Evolutionary conservation across 2,797 vertebrate genomes (phyloP), one percentile per base, ranked within the genome.

Genomic region (Dromococcyx pavoninus): DNA sequence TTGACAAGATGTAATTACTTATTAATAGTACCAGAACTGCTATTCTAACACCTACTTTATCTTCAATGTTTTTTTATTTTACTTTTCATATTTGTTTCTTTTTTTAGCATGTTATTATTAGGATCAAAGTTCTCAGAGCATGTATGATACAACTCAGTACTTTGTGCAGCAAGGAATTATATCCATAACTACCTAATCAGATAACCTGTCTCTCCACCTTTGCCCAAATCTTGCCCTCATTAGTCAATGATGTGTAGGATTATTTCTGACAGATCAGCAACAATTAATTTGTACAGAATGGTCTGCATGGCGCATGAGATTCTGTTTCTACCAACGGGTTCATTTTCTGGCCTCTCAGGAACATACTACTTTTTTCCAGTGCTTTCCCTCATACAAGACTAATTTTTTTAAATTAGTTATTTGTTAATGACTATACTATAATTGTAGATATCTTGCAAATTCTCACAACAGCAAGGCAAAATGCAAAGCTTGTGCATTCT

Each of bases 401-500:
- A 9, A 27, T 5, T 57, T 24, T 51, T 48, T 16, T 2, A 12
- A 56, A 83, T 32, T 41, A 53, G 24, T 50, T 75, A 41, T 74
- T 91, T 86, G 51, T 76, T 84, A 15, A 50, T n/a, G n/a, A n/a
- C n/a, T n/a, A n/a, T 74, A 43, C 74, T 88, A 23, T 71, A 50
- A 13, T 30, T 53, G 41, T 62, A 84, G 58, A 85, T 19, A 53
- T 86, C 56, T 89, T 87, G 61, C 61, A 74, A 87, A 79, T 30
- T 81, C 81, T 85, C 51, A 56, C 53, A 72, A 88, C 69, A 83
- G 78, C 44, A 80, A 80, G 66, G 44, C 80, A 96, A 76, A 94
- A 71, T 91, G 79, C 66, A 78, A 79, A 91, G 79, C 77, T 86
- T 76, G 46, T 50, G 78, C 65, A 64, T 48, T 90, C 91, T 97